phyloP scores from a whole-genome alignment of 2,113 vertebrate genomes.

The Coptodon rendalli region DNA sequence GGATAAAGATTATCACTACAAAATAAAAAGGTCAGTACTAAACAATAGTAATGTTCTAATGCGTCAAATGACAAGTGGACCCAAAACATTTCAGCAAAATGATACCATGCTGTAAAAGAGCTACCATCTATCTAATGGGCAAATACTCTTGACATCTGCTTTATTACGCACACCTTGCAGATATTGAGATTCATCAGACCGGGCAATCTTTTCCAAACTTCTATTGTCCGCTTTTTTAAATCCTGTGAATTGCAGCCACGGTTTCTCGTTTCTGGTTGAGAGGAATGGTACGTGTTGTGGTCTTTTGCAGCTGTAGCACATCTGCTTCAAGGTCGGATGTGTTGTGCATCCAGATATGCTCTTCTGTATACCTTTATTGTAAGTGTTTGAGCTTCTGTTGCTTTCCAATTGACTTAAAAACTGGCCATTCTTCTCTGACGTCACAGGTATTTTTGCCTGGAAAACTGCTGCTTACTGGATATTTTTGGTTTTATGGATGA shows the following conservation, averaged over 20 bases:
- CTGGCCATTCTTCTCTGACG: background rate
- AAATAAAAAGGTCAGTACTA: background rate
- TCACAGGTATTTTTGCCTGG: background rate
- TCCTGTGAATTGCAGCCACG: background rate
- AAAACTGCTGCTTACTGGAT: background rate
- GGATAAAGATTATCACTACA: background rate
- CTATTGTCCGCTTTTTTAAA: background rate
- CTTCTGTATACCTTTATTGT: background rate
- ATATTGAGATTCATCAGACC: background rate
- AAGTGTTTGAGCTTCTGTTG: background rate
- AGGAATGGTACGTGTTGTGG: background rate
- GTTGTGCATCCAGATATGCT: background rate
- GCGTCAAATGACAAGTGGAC: background rate
- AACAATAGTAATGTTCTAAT: background rate
- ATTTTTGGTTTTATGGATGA: no score
- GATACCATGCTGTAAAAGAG: background rate
- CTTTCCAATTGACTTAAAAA: background rate
- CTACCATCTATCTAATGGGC: background rate
- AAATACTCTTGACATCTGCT: background rate
- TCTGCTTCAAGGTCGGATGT: background rate
- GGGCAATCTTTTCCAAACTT: background rate
- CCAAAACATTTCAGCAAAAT: background rate
- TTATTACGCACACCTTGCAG: background rate
- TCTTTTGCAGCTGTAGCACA: background rate
- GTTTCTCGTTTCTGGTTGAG: background rate